Evolutionary conservation across 2,113 vertebrate genomes (phyloP), one percentile per base, ranked within the genome.

Genomic region (Macquaria ambigua): DNA sequence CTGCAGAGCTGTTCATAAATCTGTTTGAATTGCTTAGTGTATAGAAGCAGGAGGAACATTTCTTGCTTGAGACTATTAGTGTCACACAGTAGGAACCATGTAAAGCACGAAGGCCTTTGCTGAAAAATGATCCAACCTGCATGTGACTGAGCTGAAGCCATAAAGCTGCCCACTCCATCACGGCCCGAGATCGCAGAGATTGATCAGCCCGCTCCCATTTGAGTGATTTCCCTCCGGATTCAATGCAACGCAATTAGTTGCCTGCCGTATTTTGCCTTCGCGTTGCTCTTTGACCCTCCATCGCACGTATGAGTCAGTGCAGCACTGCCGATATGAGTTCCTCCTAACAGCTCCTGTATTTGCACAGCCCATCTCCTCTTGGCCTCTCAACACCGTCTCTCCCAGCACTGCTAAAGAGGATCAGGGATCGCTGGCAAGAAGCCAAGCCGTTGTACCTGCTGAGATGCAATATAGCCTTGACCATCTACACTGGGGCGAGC

Each of bases 181-280:
- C 81, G 20, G 61, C 86, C 41, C 46, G 69, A 77, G 88, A 86
- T 85, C 72, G 66, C 84, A 2, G 34, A 87, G 91, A 94, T 94
- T 93, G 93, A 94, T 94, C 93, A 92, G 89, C 87, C 6, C 39
- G 76, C 90, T 91, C 86, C 92, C 90, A 90, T 93, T 91, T 93
- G 89, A 93, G 86, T 92, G 92, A 93, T 94, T 93, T 94, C 94
- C 94, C 93, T 83, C 93, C 72, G 87, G 94, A 93, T 93, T 90
- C 90, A 53, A 86, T 70, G 92, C 92, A 72, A 84, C 89, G 77
- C 91, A 94, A 94, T 95, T 94, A 94, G 92, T 91, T 53, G 87
- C 82, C 86, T 1, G 77, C 91, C 23, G 85, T 90, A 85, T 90
- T 87, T 93, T 84, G 89, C 87, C 84, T 89, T 28, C 12, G 34